These are phyloP conservation scores for Drosophila pandora DNA, from an alignment of 1,140 invertebrate genomes.

Conservation along the genomic window DNA sequence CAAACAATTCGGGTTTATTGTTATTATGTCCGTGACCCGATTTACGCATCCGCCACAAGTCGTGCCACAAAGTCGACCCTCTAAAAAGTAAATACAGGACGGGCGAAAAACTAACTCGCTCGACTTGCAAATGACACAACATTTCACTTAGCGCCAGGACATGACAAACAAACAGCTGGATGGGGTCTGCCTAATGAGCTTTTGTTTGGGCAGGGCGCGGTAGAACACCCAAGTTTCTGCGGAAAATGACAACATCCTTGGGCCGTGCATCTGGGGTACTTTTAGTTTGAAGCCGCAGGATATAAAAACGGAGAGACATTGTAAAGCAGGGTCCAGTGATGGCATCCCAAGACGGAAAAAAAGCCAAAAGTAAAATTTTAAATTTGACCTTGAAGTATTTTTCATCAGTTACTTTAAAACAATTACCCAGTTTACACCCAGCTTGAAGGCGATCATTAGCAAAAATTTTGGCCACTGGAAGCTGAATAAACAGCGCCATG, in stretches of 20 bases:
- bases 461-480: neutral
- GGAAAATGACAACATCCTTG: conserved; percentile 25
- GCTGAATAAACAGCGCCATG: neutral
- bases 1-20: conserved; percentile 41
- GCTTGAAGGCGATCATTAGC: neutral
- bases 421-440: too few species aligned
- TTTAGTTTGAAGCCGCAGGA: conserved; percentile 14
- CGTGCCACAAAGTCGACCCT: conserved; percentile 8
- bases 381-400: too few species aligned
- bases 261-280: conserved; percentile 28
- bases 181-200: conserved; percentile 53
- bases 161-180: conserved; percentile 36
- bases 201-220: conserved; percentile 21
- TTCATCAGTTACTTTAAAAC: too few species aligned
- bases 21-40: conserved; percentile 52
- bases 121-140: conserved; percentile 62
- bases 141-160: conserved; percentile 53
- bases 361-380: neutral
- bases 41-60: conserved; percentile 35
- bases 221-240: conserved; percentile 24
- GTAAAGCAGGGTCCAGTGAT: conserved; percentile 10
- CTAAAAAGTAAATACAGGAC: conserved; percentile 11
- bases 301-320: conserved; percentile 8
- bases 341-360: neutral
- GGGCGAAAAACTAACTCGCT: conserved; percentile 25